phyloP scores from a whole-genome alignment of 2,113 vertebrate species.

The Larimichthys crocea region DNA sequence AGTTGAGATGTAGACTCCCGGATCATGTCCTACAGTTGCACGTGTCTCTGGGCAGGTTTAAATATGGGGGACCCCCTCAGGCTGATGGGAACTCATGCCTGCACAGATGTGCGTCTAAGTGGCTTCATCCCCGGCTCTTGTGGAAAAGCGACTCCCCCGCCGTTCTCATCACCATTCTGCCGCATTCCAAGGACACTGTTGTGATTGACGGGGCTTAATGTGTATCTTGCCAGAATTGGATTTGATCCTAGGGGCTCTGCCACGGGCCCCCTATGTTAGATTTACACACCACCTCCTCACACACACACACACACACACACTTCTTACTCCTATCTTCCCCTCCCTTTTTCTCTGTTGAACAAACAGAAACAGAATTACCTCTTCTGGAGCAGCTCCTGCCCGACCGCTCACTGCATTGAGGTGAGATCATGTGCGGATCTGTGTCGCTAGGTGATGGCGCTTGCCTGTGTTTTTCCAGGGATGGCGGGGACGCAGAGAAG shows the following conservation, averaged over 20 bases:
- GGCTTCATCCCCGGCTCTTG: constrained; percentile 74
- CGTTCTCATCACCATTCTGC: constrained; percentile 87
- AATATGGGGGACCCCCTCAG: neutral
- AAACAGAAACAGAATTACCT: constrained; percentile 92
- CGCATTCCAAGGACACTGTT: constrained; percentile 88
- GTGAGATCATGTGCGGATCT: constrained; percentile 83
- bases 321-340: constrained; percentile 58
- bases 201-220: constrained; percentile 93
- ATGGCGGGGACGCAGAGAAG: constrained; percentile 8
- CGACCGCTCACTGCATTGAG: constrained; percentile 71
- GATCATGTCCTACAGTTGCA: neutral
- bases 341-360: constrained; percentile 79
- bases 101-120: constrained; percentile 58
- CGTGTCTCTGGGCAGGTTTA: constrained; percentile 12
- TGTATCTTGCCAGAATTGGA: constrained; percentile 92
- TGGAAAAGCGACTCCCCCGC: constrained; percentile 69
- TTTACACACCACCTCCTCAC: constrained; percentile 75
- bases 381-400: constrained; percentile 69
- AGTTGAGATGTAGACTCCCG: neutral
- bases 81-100: constrained; percentile 20
- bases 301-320: neutral
- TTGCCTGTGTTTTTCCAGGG: constrained; percentile 31
- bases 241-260: constrained; percentile 91
- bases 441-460: constrained; percentile 84
- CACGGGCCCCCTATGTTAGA: constrained; percentile 86